Evolutionary conservation across 37 sponge, comb jelly and placozoan species (phyloP), one percentile per base, ranked within the genome.

Genomic region (Ianthella basta): DNA sequence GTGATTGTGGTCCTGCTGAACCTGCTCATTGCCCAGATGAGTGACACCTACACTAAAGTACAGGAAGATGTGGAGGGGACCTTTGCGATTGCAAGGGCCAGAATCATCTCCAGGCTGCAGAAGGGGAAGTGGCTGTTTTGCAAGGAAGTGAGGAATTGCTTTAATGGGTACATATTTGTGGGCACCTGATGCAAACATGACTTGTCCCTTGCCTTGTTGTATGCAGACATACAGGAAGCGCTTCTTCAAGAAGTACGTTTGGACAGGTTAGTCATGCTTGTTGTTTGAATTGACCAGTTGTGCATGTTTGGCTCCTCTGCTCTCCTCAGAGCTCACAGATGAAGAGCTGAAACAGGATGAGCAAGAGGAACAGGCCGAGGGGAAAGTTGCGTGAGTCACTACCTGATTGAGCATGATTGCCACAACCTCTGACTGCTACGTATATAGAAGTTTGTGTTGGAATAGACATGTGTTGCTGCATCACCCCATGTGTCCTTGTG

Each of bases 21-120:
- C 78, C 33, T 85, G 19, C 86, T 85, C 36, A 85, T 85, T 75
- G 86, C 86, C 56, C 86, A 85, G 78, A 50, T 85, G 74, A 74
- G 77, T 75, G 86, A 85, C 78, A 75, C 86, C 33, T 85, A 85
- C 67, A 75, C 70, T 25, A 85, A 85, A 55, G 86, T 85, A 5
- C 86, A 85, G 86, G 57, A 56, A 29, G 86, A 85, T 39, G 86
- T 73, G 33, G 74, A 85, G 78, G 56, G 86, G 33, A 73, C 70
- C 56, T 53, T 85, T 75, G 86, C 70, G 14, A 32, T 85, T 25
- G 70, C 70, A 50, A 55, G 86, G 27, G 86, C 86, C 21, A 55
- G 60, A 25, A 78, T 77, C 60, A 36, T 85, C 15, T 77, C 77
- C 50, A 75, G 77, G n/a, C 55, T 85, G 18, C 74, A 85, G 59